A percentile compares a stretch with the other conserved stretches of the same genome.
Conservation (phyloP, 2,797 vertebrate species). For the Euphonia xanthogaster region DNA sequence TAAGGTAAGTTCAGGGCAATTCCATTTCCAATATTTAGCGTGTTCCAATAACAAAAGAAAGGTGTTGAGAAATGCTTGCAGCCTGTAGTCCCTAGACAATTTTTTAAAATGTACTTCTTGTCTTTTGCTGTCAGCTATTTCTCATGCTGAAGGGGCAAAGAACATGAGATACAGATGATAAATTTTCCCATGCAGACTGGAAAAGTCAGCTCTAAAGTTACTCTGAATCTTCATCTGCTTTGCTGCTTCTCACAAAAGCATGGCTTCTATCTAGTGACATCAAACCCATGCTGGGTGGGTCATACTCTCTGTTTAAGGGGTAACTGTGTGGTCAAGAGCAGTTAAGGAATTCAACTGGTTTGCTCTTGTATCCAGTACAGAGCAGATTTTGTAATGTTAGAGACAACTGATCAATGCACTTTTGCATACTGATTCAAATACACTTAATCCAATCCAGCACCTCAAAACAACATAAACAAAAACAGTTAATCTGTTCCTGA, state of each 20-base stretch:
- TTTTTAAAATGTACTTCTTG: not conserved
- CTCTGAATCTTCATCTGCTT: not conserved
- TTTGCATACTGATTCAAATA: not conserved
- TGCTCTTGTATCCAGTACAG: accelerated
- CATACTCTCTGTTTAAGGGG: not conserved
- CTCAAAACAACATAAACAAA: not conserved
- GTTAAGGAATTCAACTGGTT: not conserved
- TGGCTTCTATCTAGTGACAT: not conserved
- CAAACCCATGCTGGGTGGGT: not conserved
- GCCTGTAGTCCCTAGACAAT: not conserved
- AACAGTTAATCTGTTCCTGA: not conserved
- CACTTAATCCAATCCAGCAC: not conserved
- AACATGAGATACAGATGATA: not conserved
- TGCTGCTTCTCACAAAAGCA: not conserved
- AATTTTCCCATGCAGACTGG: not conserved
- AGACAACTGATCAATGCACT: not conserved
- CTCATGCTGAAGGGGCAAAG: not conserved
- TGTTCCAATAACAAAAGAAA: not conserved
- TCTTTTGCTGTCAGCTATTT: not conserved
- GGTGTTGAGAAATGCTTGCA: not conserved
- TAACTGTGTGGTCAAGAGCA: not conserved
- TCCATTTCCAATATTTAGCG: not conserved
- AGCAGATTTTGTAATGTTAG: not conserved
- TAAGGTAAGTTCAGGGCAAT: not conserved
- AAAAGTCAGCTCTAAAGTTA: not conserved